phyloP scores from a whole-genome alignment of 2,888 invertebrate species.

The Patella caerulea region DNA sequence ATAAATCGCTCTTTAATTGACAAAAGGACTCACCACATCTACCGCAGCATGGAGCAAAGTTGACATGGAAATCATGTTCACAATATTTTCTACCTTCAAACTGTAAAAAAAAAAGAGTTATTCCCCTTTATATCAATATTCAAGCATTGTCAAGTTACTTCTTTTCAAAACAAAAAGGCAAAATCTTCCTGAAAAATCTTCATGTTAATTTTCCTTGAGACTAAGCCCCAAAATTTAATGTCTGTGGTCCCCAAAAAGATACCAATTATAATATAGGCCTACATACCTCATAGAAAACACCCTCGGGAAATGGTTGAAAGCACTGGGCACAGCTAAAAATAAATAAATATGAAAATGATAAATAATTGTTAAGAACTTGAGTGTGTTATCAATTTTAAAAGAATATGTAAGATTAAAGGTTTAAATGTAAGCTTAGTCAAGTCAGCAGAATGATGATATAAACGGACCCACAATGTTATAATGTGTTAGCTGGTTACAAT shows the following conservation, averaged over 20 bases:
- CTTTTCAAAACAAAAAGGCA: neutral
- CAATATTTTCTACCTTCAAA: conserved; percentile 99
- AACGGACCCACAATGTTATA: neutral
- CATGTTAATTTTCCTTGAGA: too few relatives aligned
- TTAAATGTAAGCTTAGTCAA: neutral
- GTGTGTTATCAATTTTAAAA: too few relatives aligned
- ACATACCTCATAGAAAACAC: conserved; percentile 89
- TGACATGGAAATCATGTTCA: conserved; percentile 97
- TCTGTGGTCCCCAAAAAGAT: too few relatives aligned
- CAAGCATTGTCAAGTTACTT: neutral
- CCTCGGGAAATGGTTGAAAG: conserved; percentile 97
- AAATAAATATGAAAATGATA: conserved; percentile 20
- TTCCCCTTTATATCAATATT: conserved; percentile 12
- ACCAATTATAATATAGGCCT: neutral
- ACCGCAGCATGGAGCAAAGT: conserved; percentile 91
- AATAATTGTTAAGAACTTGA: too few relatives aligned
- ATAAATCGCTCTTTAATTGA: too few relatives aligned
- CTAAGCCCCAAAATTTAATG: too few relatives aligned
- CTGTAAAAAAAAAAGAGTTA: conserved; percentile 60
- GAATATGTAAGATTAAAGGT: too few relatives aligned
- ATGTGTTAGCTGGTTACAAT: neutral
- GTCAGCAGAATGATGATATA: too few relatives aligned
- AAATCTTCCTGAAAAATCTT: too few relatives aligned
- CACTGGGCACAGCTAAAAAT: conserved; percentile 92
- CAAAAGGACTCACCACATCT: conserved; percentile 76